These are phyloP conservation scores for Xenopus borealis DNA, from an alignment of 2,113 vertebrate genomes.

Conservation along the genomic window DNA sequence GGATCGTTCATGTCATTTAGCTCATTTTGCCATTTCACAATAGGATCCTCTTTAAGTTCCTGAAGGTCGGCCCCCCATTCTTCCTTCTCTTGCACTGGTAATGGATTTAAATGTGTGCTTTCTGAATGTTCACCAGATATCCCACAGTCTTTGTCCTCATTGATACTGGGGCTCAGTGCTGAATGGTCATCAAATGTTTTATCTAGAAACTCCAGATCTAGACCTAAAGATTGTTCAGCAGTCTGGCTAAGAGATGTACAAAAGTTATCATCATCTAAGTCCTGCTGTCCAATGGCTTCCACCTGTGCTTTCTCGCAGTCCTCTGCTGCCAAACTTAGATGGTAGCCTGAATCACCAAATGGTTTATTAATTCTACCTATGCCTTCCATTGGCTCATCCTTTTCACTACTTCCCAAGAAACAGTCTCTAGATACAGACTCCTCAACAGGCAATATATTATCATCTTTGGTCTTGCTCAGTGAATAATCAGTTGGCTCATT, in stretches of 20 bases:
- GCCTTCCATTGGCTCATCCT: conserved; percentile 56
- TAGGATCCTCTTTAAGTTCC: conserved; percentile 40
- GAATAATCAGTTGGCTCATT: conserved; percentile 40
- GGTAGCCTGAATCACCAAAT: conserved; percentile 45
- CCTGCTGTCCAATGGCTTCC: conserved; percentile 1
- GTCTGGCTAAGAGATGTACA: conserved; percentile 19
- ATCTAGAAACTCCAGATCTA: conserved; percentile 56
- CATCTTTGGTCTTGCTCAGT: conserved; percentile 51
- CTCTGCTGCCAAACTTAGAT: conserved; percentile 34
- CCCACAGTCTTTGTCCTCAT: conserved; percentile 66
- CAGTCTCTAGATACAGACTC: conserved; percentile 51
- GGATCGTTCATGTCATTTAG: conserved; percentile 47
- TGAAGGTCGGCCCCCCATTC: conserved; percentile 49
- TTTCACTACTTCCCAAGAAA: conserved; percentile 58
- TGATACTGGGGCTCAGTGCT: conserved; percentile 63
- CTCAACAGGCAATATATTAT: conserved; percentile 10
- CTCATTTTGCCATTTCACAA: conserved; percentile 51
- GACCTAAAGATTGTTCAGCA: conserved; percentile 23
- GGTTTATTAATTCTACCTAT: conserved; percentile 54
- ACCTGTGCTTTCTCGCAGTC: conserved; percentile 30
- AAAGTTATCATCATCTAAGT: conserved; percentile 28
- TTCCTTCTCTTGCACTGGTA: conserved; percentile 25
- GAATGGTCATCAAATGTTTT: conserved; percentile 61
- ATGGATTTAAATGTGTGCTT: conserved; percentile 8
- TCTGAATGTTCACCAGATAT: conserved; percentile 45